Conservation (phyloP, 2,113 vertebrate species). For the Coreoperca whiteheadi region DNA sequence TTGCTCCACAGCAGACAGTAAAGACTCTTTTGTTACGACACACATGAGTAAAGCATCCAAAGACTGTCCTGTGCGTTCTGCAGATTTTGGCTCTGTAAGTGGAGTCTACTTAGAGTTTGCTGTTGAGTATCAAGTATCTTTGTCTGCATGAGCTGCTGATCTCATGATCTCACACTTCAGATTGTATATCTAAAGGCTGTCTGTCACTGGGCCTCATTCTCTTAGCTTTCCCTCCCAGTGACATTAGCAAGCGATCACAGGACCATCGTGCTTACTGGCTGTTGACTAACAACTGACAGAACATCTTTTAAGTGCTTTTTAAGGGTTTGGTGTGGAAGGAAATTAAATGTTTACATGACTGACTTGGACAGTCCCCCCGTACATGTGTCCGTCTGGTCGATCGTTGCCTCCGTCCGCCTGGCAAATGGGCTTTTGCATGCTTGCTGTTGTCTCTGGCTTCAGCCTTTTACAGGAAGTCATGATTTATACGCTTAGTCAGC, state of each 20-base stretch:
- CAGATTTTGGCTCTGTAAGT: conserved; percentile 95
- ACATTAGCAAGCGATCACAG: conserved; percentile 7
- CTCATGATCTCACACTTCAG: conserved; percentile 36
- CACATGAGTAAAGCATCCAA: conserved; percentile 89
- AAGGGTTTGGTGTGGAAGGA: conserved; percentile 14
- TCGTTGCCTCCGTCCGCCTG: not conserved
- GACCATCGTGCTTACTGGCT: conserved; percentile 39
- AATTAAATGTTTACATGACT: conserved; percentile 45
- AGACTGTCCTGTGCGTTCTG: conserved; percentile 90
- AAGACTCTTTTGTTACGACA: conserved; percentile 88
- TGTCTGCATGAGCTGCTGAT: conserved; percentile 61
- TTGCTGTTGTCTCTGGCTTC: conserved; percentile 33
- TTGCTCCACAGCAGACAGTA: conserved; percentile 89
- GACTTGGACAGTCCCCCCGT: conserved; percentile 11
- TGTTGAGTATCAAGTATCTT: conserved; percentile 67
- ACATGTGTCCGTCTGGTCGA: not conserved
- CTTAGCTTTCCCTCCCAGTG: conserved; percentile 4
- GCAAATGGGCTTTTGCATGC: conserved; percentile 57
- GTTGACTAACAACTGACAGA: conserved; percentile 61
- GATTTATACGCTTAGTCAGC: conserved; percentile 32
- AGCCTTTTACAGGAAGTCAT: conserved; percentile 46
- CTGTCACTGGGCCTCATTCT: conserved; percentile 8
- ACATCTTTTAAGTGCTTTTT: conserved; percentile 29
- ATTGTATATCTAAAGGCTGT: conserved; percentile 27
- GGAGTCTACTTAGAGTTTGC: conserved; percentile 78